Conservation (phyloP, 1,140 invertebrate genomes). For the Lutraria rhynchaena region DNA sequence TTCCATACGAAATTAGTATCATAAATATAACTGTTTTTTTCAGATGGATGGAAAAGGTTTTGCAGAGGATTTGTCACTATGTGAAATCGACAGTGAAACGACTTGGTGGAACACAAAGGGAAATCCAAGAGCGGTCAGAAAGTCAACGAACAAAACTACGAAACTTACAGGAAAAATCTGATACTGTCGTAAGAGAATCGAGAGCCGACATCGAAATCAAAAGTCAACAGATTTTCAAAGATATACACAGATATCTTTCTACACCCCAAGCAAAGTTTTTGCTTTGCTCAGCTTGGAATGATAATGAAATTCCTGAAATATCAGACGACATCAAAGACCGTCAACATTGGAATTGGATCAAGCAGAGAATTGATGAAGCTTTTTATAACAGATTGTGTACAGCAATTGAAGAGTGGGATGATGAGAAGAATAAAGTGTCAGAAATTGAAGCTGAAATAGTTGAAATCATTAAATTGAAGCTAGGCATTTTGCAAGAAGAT, state of each 20-base stretch:
- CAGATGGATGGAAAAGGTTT: conserved; percentile 71
- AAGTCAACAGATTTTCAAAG: conserved; percentile 1
- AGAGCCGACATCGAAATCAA: conserved; percentile 32
- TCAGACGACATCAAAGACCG: neutral
- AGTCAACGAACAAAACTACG: conserved; percentile 53
- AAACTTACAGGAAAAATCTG: conserved; percentile 56
- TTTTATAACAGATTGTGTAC: conserved; percentile 34
- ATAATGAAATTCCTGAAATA: conserved; percentile 10
- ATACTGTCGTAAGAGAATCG: conserved; percentile 52
- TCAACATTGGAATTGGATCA: conserved; percentile 39
- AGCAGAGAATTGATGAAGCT: conserved; percentile 27
- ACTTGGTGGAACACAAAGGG: conserved; percentile 55
- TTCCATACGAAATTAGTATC: neutral
- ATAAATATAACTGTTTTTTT: neutral
- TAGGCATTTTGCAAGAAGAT: conserved; percentile 42
- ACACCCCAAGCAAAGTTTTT: conserved; percentile 17
- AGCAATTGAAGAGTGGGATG: conserved; percentile 50
- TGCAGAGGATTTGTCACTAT: conserved; percentile 56
- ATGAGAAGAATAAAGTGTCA: conserved; percentile 16
- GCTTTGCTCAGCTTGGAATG: conserved; percentile 16
- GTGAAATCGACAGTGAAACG: conserved; percentile 59
- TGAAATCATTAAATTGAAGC: conserved; percentile 12
- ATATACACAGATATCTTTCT: conserved; percentile 17
- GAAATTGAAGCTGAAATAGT: conserved; percentile 33
- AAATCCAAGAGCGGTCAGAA: conserved; percentile 56